Base-by-base conservation (phyloP, 2,797 vertebrate genomes). In the Falco berigora region DNA sequence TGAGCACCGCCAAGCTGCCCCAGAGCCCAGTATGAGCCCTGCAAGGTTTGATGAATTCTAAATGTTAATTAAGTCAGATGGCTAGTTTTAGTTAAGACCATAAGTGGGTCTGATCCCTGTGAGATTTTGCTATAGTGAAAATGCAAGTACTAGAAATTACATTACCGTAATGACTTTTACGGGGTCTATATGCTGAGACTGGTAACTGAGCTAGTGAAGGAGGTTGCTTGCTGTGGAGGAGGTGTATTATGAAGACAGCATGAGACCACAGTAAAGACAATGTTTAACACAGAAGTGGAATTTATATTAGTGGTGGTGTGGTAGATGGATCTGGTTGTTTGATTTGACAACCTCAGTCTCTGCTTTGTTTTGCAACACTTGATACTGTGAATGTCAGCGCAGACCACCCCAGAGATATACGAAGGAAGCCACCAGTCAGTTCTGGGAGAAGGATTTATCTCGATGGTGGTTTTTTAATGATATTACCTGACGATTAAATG, bases 61-160 rank as follows among this genome's bases (percentile, higher is more conserved):
- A 88, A 95, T 78, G 83, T 97, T 97, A 97, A 97, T 97, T 97
- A 97, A 96, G 94, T 96, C 95, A 96, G 94, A 95, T 96, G 95
- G 96, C 96, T 97, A 96, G 95, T 96, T 97, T 96, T 96, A 97
- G 91, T 97, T 97, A 97, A 97, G 96, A 96, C 95, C 96, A 94
- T 95, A 97, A 97, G 94, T 96, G 94, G 88, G 93, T 97, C 95
- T 97, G 93, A 96, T 97, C 95, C 96, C 96, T 95, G 93, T 69
- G 96, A 96, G 95, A 96, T 85, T 96, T 97, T 92, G 63, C 74
- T 87, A 89, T 89, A 96, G 88, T 58, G 86, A 96, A 87, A 93
- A 90, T 0, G 59, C 59, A 56, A 96, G 93, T 79, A 22, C 47
- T 67, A 77, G 93, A 96, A 95, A 97, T 96, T 96, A 94, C 93